A percentile compares a stretch with the other conserved stretches of the same genome.
Evolutionary conservation across 2,888 invertebrate genomes (phyloP).

Genomic region (Theretra japonica): DNA sequence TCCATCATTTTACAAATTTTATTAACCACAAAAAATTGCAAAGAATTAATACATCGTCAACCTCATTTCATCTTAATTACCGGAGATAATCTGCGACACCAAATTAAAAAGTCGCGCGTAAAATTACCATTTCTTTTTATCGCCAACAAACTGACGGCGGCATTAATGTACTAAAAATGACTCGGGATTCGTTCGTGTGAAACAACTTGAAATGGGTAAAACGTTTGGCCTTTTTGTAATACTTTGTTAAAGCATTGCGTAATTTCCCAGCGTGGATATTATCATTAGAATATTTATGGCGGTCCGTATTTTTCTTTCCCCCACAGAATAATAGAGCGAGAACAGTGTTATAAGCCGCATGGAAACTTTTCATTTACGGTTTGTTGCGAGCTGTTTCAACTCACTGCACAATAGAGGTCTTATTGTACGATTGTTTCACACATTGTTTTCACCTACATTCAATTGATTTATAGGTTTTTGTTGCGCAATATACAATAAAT

Average conservation of each 20-base stretch:
- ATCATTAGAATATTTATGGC: conserved; percentile 17
- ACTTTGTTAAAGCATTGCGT: conserved; percentile 9
- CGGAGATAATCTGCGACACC: conserved; percentile 1
- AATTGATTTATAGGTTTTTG: conserved; percentile 2
- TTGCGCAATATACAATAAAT: background rate
- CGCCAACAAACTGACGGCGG: background rate
- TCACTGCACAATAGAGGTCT: background rate
- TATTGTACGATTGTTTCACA: conserved; percentile 9
- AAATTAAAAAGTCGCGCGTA: background rate
- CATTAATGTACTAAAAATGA: background rate
- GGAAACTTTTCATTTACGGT: conserved; percentile 8
- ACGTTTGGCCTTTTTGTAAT: background rate
- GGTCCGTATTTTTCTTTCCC: background rate
- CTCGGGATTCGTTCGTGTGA: background rate
- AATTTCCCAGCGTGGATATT: conserved; percentile 2
- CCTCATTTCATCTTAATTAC: background rate
- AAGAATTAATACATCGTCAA: background rate
- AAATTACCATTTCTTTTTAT: background rate
- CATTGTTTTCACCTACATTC: background rate
- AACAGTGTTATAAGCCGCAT: conserved; percentile 7
- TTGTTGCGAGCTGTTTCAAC: background rate
- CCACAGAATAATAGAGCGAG: background rate
- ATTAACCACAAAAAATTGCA: too few species aligned
- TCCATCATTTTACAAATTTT: too few species aligned
- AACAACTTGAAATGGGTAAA: background rate